Base-by-base conservation (phyloP, 2,888 invertebrate species). In the Zhuqinia jingwanae region DNA sequence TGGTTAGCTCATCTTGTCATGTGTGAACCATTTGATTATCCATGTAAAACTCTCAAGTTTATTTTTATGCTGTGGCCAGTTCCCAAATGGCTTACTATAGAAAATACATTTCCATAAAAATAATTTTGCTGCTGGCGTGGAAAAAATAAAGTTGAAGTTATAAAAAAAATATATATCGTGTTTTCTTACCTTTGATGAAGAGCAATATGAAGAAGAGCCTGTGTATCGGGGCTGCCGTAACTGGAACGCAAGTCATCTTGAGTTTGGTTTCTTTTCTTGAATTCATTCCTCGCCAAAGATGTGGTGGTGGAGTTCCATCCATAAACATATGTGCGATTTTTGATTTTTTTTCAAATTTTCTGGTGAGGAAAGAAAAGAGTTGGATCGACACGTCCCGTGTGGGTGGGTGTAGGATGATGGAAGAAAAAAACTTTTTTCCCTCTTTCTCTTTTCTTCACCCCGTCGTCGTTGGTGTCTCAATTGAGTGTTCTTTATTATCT, bases 401-500 rank as follows among this genome's bases (percentile, higher is more conserved):
- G 80, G 65, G 68, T 36, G 36, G 36, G 8, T n/a, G n/a, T n/a
- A n/a, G n/a, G n/a, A n/a, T n/a, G n/a, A n/a, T n/a, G 36, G 8
- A 36, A 36, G 8, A 36, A 6, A 36, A 36, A 8, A 36, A 36
- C 56, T 68, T 56, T 80, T 36, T 50, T 56, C 22, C 22, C 56
- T 50, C 50, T 42, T 13, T 47, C 47, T 25, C 78, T 20, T 45
- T 79, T 80, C 70, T 70, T 70, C 70, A 77, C 77, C 77, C 58
- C 25, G 60, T 45, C 27, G 65, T 36, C 50, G 77, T 77, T 77
- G 42, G 58, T 77, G 77, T 60, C 60, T 56, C 73, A 42, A 82
- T 82, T 73, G 82, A 75, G 60, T 63, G 22, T 73, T 70, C 82
- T 82, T 82, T 82, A 82, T 82, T 82, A 60, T 82, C 82, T 73